phyloP scores from a whole-genome alignment of 2,797 vertebrate species.

The Aeoliscus strigatus region DNA sequence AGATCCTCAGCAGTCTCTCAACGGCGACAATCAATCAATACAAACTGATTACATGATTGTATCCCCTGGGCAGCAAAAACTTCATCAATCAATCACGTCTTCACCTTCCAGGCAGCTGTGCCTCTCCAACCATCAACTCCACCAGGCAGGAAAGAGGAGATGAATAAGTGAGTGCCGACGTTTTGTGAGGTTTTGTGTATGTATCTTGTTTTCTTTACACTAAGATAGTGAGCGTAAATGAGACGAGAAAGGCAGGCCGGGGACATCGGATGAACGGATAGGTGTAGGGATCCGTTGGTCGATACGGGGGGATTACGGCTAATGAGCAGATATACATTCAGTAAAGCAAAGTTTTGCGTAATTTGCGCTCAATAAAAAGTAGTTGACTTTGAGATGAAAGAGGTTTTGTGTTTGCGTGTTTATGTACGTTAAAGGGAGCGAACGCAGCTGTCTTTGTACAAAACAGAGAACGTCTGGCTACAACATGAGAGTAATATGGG shows the following conservation, averaged over 20 bases:
- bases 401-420: constrained; percentile 8
- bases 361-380: too few relatives aligned
- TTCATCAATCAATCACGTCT: constrained; percentile 69
- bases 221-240: too few relatives aligned
- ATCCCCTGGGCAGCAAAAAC: constrained; percentile 65
- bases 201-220: too few relatives aligned
- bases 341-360: too few relatives aligned
- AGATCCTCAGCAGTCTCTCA: constrained; percentile 52
- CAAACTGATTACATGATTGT: constrained; percentile 72
- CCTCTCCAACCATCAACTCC: constrained; percentile 32
- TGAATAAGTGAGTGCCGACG: constrained; percentile 3
- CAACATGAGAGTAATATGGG: constrained; percentile 3
- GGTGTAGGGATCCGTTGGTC: too few relatives aligned
- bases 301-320: too few relatives aligned
- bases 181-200: constrained; percentile 5
- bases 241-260: too few relatives aligned
- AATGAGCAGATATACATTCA: too few relatives aligned
- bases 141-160: constrained; percentile 24
- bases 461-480: constrained; percentile 15
- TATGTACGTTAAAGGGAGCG: constrained; percentile 1
- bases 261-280: too few relatives aligned
- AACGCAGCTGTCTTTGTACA: constrained; percentile 7
- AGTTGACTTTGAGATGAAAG: too few relatives aligned
- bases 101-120: constrained; percentile 59
- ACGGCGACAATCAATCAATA: constrained; percentile 69